Conservation (phyloP, 2,888 invertebrate species). For the Philaethria dido region DNA sequence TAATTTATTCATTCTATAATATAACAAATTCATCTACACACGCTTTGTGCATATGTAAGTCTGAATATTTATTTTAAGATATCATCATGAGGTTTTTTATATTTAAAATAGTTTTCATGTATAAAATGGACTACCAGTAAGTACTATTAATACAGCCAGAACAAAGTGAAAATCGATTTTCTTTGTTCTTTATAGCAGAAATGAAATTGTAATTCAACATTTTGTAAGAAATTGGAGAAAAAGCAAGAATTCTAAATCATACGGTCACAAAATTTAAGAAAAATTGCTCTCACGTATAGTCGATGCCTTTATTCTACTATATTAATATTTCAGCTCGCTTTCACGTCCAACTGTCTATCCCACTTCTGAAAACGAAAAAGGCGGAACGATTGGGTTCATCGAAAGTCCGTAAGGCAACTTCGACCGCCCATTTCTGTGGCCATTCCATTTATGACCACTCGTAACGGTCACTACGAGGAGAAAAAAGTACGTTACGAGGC, state of each 20-base stretch:
- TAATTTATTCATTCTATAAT: no score
- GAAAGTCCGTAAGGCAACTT: slow-evolving; percentile 63
- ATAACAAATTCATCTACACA: no score
- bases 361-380: slow-evolving; percentile 49
- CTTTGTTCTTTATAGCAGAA: background rate
- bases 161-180: background rate
- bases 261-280: slow-evolving; percentile 15
- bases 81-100: background rate
- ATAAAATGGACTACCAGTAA: background rate
- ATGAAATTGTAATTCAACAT: slow-evolving; percentile 12
- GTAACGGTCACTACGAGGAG: slow-evolving; percentile 61
- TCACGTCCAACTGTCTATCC: slow-evolving; percentile 50
- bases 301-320: slow-evolving; percentile 44
- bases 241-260: slow-evolving; percentile 20
- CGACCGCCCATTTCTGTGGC: slow-evolving; percentile 58
- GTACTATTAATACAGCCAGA: background rate
- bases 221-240: slow-evolving; percentile 14
- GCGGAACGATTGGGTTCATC: slow-evolving; percentile 54
- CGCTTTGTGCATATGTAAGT: no score
- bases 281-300: slow-evolving; percentile 43
- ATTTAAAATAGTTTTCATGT: background rate
- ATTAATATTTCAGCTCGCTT: slow-evolving; percentile 54
- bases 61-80: no score
- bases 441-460: slow-evolving; percentile 66
- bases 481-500: slow-evolving; percentile 59